Evolutionary conservation across 1,140 invertebrate species (phyloP), one percentile per base, ranked within the genome.

Genomic region (Lordiphosa clarofinis): DNA sequence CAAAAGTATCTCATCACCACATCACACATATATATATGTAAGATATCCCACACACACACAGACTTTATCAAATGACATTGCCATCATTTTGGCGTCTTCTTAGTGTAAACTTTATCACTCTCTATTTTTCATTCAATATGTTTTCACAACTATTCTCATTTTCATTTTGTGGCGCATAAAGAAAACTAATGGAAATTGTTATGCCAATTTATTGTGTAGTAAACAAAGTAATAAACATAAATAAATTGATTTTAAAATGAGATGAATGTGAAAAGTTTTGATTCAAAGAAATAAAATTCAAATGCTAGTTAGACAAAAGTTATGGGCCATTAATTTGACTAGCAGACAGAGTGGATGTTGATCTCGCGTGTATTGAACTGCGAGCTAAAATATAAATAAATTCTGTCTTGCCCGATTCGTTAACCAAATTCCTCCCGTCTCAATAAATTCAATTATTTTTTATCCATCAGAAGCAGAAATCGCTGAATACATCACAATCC

Each of bases 201-300:
- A 56, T 65, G 54, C 10, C 56, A 69, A 69, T 55, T 59, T 70
- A 46, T 28, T 40, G 15, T 47, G 56, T 66, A 61, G 56, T 73
- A 73, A 73, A 73, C 61, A 73, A 59, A 66, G 52, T 56, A 73
- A 73, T 73, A 73, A 73, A 68, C 70, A 56, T 73, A 53, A 73
- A 73, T 54, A 73, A 73, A 67, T 62, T 33, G 62, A 38, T 44
- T 54, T 52, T 52, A 46, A 46, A 68, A 37, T 60, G 35, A 57
- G 47, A 68, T 52, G 39, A 62, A 73, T 73, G 70, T 38, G 38
- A 31, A 73, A 73, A 73, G 70, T 73, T 73, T 59, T 56, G 8
- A 31, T 19, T 39, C 42, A 35, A 42, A 37, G 15, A 36, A 60
- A 38, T 35, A 48, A 55, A 42, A 59, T 53, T 62, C 53, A 73